Conservation (phyloP, 2,113 vertebrate species). For the Takifugu bimaculatus region DNA sequence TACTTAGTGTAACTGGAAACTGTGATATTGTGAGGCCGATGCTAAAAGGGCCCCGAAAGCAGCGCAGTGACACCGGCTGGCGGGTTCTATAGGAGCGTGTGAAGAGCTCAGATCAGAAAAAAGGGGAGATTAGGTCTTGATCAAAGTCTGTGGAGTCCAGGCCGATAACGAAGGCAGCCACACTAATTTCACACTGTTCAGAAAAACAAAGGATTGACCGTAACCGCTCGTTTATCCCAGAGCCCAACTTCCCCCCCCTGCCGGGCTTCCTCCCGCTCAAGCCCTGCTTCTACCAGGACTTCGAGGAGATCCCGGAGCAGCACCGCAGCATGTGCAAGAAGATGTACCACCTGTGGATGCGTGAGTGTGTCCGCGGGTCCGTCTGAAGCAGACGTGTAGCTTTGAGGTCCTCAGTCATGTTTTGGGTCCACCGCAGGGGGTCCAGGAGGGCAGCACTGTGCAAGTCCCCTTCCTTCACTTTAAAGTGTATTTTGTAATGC, state of each 20-base stretch:
- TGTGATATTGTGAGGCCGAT: too few relatives aligned
- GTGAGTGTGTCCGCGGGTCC: conserved; percentile 76
- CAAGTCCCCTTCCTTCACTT: conserved; percentile 7
- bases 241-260: conserved; percentile 94
- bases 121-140: too few relatives aligned
- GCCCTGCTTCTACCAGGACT: conserved; percentile 98
- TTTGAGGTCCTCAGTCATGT: not conserved
- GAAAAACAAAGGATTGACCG: not conserved
- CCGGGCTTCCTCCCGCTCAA: conserved; percentile 92
- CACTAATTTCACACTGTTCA: too few relatives aligned
- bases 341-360: conserved; percentile 97
- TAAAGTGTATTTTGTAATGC: conserved; percentile 29
- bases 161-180: too few relatives aligned
- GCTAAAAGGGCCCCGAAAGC: too few relatives aligned
- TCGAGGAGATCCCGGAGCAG: conserved; percentile 93
- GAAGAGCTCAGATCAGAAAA: too few relatives aligned
- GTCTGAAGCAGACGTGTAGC: not conserved
- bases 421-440: too few relatives aligned
- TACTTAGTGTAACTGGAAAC: too few relatives aligned
- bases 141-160: too few relatives aligned
- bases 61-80: too few relatives aligned
- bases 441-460: too few relatives aligned
- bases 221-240: conserved; percentile 61
- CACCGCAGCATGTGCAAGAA: conserved; percentile 92
- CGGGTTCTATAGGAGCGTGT: too few relatives aligned